phyloP scores from a whole-genome alignment of 1,140 invertebrate species.

The fruit fly (Drosophila melanogaster) region DNA sequence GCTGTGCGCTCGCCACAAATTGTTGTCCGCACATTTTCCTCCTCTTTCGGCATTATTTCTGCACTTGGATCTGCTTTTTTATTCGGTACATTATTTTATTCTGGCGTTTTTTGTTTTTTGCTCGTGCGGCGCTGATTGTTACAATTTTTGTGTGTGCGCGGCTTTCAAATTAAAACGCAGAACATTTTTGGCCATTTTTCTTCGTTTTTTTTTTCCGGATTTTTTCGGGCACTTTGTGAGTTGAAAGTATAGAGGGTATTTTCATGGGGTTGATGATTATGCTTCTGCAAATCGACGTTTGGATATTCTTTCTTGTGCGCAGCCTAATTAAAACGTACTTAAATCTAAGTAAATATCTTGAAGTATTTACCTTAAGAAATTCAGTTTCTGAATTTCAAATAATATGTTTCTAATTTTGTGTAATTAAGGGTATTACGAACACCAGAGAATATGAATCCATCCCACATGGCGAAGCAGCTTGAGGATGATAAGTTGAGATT shows the following conservation, averaged over 20 bases:
- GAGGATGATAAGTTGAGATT: conserved; percentile 6
- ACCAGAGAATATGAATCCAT: not conserved
- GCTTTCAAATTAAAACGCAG: conserved; percentile 60
- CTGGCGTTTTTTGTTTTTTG: conserved; percentile 9
- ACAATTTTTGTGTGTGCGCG: conserved; percentile 71
- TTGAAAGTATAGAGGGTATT: conserved; percentile 8
- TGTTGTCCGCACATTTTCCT: conserved; percentile 73
- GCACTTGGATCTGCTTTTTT: conserved; percentile 48
- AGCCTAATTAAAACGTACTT: not conserved
- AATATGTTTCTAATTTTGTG: not conserved
- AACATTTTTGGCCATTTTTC: conserved; percentile 42
- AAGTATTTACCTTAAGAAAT: too few relatives aligned
- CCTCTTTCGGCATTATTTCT: conserved; percentile 42
- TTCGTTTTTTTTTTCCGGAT: conserved; percentile 2
- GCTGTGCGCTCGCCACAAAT: conserved; percentile 59
- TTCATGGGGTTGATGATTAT: not conserved
- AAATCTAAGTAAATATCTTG: too few relatives aligned
- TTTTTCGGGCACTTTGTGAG: conserved; percentile 10
- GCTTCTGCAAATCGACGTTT: not conserved
- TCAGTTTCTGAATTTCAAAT: not conserved
- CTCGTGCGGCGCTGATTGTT: conserved; percentile 69
- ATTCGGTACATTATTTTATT: conserved; percentile 55
- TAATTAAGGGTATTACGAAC: not conserved
- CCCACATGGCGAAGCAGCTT: conserved; percentile 1
- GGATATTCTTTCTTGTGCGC: not conserved